Evolutionary conservation across 2,888 invertebrate genomes (phyloP).

Genomic region (Entomobrya proxima): DNA sequence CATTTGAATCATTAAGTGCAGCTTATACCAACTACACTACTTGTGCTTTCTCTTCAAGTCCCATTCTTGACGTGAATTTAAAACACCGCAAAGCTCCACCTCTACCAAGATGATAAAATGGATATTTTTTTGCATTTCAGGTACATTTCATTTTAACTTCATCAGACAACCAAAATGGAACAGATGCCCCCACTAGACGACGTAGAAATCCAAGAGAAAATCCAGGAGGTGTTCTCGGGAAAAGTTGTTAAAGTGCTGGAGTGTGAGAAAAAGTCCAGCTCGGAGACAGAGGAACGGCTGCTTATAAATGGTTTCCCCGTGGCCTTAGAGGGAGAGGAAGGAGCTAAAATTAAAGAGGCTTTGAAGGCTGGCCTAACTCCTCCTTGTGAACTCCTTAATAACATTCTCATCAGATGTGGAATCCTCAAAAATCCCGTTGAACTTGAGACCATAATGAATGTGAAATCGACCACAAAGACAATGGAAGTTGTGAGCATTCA

Average conservation of each 20-base stretch:
- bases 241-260: constrained; percentile 85
- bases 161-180: constrained; percentile 68
- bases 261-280: constrained; percentile 84
- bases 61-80: background rate
- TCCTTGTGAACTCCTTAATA: constrained; percentile 84
- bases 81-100: background rate
- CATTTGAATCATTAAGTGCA: too few relatives aligned
- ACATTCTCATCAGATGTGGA: constrained; percentile 83
- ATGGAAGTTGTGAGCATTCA: constrained; percentile 84
- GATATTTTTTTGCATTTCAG: background rate
- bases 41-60: background rate
- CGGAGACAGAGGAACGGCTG: constrained; percentile 84
- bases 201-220: constrained; percentile 84
- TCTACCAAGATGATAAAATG: background rate
- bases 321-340: constrained; percentile 83
- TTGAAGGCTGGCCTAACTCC: constrained; percentile 82
- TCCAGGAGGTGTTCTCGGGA: constrained; percentile 83
- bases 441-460: constrained; percentile 79
- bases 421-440: constrained; percentile 73
- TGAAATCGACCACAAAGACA: constrained; percentile 84
- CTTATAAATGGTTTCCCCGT: constrained; percentile 85
- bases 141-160: background rate
- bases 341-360: constrained; percentile 83
- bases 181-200: constrained; percentile 80
- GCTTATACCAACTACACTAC: background rate